Evolutionary conservation across 2,113 vertebrate species (phyloP), one percentile per base, ranked within the genome.

Genomic region (Pluvianellus socialis): DNA sequence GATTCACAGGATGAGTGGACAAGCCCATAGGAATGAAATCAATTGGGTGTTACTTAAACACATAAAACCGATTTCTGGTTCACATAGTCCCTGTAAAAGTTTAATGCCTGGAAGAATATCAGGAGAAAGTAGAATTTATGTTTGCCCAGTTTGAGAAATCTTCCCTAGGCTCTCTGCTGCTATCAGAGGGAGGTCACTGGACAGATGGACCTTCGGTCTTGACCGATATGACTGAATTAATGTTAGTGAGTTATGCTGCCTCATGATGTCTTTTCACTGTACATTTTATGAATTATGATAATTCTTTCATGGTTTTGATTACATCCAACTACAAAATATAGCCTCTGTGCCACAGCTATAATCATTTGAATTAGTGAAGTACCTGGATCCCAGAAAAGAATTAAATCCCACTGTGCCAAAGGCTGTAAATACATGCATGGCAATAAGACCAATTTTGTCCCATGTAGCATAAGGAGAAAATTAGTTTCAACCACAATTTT

Each of bases 301-400:
- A 70, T 40, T 68, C 28, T 56, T 53, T 45, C 30, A n/a, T n/a
- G 22, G 18, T 18, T 77, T 92, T 49, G 17, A 8, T 79, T 62
- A 56, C 2, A 1, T 56, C 7, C 44, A 89, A 3, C 4, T 55
- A 35, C 32, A 84, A 88, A 58, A 55, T 61, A 65, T 2, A 92
- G 8, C 3, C 2, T 4, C 30, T 0, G 0, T 14, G 12, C 3
- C 9, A 28, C 30, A 75, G 33, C 7, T 75, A 4, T 40, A 86
- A 53, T 58, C 49, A 11, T 76, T 55, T 68, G 35, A 45, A 63
- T 65, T 81, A 63, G 8, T n/a, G 33, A 74, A 6, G 2, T 56
- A 91, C 18, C 24, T 32, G 18, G 16, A 62, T 79, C 24, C 32
- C 30, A 75, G 27, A 81, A 74, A 81, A 75, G 0, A 28, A 7